Evolutionary conservation across 2,797 vertebrate species (phyloP), one percentile per base, ranked within the genome.

Genomic region (Orestias chungarensis): DNA sequence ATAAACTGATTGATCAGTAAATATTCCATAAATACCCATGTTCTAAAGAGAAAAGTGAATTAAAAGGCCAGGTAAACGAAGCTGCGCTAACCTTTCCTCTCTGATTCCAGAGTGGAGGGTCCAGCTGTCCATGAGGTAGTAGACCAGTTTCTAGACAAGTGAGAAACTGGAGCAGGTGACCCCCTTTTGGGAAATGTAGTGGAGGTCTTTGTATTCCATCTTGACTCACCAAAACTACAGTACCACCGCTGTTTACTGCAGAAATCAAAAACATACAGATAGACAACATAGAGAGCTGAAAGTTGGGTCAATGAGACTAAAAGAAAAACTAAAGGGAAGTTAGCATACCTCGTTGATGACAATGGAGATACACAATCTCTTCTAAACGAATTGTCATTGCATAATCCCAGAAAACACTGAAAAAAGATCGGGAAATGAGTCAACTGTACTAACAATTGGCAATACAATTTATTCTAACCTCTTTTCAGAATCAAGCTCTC

Each of bases 151-250:
- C 98, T 79, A 99, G 94, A 91, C 98, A 99, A 0, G 98, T 99
- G 82, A 99, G 96, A 87, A 99, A 99, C 93, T 99, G 97, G 17
- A 99, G 94, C 50, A 99, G 87, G 87, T 99, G 98, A 0, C 98
- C 98, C 3, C 98, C 98, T 88, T 92, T 96, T 84, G 93, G 98
- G 83, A 99, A 99, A 29, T 95, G 95, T 62, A 99, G 92, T 0
- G 98, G 98, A 1, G 98, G 98, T 76, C 97, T 96, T 93, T 99
- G 98, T 88, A 99, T 98, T 70, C 98, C 98, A 1, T 99, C 98
- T 87, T 99, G 98, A 90, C 97, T 99, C 83, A 99, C 98, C 90
- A 99, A 87, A 73, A 99, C 98, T 11, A 99, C 96, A 0, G 98
- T 99, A 0, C 98, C 98, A 0, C 98, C 98, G 0, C 98, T 98